Conservation (phyloP, 2,113 vertebrate species). For the Pterocles gutturalis region DNA sequence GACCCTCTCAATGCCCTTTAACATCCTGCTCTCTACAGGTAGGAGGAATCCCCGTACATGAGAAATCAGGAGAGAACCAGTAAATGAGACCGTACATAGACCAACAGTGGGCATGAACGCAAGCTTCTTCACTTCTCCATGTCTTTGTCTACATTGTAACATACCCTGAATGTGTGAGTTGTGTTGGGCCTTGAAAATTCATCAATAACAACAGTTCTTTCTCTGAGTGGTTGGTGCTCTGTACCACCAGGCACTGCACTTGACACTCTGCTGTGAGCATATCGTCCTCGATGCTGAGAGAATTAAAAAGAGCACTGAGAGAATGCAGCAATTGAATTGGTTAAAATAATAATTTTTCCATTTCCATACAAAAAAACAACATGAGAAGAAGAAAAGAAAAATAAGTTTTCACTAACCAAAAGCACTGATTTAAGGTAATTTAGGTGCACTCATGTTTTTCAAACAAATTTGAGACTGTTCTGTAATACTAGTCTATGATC, state of each 20-base stretch:
- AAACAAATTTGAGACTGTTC: not conserved
- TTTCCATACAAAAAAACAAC: not conserved
- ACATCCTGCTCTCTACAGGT: not conserved
- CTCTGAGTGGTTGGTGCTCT: slow-evolving; percentile 71
- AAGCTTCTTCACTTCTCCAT: not conserved
- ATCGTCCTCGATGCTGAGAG: slow-evolving; percentile 70
- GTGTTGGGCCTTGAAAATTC: slow-evolving; percentile 82
- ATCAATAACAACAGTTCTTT: slow-evolving; percentile 62
- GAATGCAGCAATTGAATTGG: not conserved
- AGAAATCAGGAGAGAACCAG: not conserved
- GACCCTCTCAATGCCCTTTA: not conserved
- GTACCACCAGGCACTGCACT: slow-evolving; percentile 70
- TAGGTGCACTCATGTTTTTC: not conserved
- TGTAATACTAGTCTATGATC: not conserved
- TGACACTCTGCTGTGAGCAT: slow-evolving; percentile 60
- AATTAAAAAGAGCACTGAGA: not conserved
- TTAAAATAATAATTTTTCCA: not conserved
- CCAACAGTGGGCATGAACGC: not conserved
- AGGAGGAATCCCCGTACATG: not conserved
- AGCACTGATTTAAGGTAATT: not conserved
- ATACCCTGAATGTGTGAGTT: slow-evolving; percentile 80
- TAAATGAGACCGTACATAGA: not conserved
- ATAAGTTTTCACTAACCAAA: not conserved
- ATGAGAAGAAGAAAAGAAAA: not conserved
- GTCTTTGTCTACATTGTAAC: not conserved